Evolutionary conservation across 2,113 vertebrate genomes (phyloP).

Genomic region (Orthonyx spaldingii): DNA sequence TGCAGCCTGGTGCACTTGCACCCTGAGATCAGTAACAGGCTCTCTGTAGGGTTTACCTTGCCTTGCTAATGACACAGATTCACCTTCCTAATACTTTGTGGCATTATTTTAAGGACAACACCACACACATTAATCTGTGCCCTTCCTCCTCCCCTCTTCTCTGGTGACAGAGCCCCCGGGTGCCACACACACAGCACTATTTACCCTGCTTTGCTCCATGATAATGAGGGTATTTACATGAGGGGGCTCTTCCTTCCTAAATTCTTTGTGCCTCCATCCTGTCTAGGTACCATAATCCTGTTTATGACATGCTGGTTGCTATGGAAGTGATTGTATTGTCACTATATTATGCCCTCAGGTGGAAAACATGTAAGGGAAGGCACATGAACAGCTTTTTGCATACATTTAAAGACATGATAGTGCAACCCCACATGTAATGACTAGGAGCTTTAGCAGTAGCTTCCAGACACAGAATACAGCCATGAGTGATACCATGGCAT

Average conservation of each 20-base stretch:
- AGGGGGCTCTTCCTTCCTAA: neutral
- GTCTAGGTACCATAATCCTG: neutral
- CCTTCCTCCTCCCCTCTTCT: neutral
- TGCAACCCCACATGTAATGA: neutral
- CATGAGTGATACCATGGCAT: neutral
- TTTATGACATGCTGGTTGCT: neutral
- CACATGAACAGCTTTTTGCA: neutral
- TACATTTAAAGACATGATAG: neutral
- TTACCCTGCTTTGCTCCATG: neutral
- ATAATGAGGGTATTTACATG: neutral
- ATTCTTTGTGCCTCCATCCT: neutral
- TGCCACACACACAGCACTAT: rapidly evolving
- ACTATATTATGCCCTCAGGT: neutral
- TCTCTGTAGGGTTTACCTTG: neutral
- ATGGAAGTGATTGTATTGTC: neutral
- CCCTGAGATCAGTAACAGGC: neutral
- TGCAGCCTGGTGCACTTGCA: neutral
- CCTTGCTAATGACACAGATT: neutral
- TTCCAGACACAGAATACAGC: neutral
- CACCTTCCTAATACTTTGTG: neutral
- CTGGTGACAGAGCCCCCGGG: neutral
- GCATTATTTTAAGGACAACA: neutral
- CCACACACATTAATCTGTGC: rapidly evolving
- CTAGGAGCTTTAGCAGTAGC: neutral
- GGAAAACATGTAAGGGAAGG: neutral